Evolutionary conservation across 2,888 invertebrate genomes (phyloP).

Genomic region (Choristoneura rosaceana): DNA sequence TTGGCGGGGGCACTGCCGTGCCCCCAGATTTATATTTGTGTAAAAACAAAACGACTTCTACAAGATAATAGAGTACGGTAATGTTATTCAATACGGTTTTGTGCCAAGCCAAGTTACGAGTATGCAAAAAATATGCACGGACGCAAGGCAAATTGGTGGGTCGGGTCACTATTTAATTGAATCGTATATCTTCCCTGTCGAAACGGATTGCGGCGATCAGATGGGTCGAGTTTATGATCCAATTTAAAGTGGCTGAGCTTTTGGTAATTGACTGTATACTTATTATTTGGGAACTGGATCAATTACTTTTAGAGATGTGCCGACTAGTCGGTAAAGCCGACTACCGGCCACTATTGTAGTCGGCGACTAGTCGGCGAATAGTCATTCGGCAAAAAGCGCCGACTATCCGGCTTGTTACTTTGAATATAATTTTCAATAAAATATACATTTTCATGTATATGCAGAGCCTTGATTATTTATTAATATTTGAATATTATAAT

Average conservation of each 20-base stretch:
- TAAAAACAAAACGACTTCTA: conserved; percentile 7
- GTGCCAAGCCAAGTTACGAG: conserved; percentile 27
- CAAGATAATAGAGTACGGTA: not conserved
- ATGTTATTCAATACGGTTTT: conserved; percentile 24
- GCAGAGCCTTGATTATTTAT: too few relatives aligned
- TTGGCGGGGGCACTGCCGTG: too few relatives aligned
- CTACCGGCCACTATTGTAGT: too few relatives aligned
- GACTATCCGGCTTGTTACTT: too few relatives aligned
- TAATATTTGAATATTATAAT: too few relatives aligned
- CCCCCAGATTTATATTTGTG: not conserved
- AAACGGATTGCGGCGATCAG: conserved; percentile 56
- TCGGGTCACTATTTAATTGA: conserved; percentile 55
- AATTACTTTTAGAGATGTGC: too few relatives aligned
- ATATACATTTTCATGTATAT: too few relatives aligned
- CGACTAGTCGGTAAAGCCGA: too few relatives aligned
- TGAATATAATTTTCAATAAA: too few relatives aligned
- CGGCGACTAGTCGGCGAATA: too few relatives aligned
- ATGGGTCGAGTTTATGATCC: conserved; percentile 55
- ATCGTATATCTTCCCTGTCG: conserved; percentile 50
- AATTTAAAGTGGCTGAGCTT: conserved; percentile 51
- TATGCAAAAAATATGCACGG: conserved; percentile 43
- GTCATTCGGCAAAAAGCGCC: too few relatives aligned
- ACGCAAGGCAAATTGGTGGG: conserved; percentile 45
- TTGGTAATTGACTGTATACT: conserved; percentile 32
- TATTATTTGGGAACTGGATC: not conserved